A percentile compares a stretch with the other conserved stretches of the same genome.
Conservation (phyloP, 2,113 vertebrate genomes). For the Neoarius graeffei region DNA sequence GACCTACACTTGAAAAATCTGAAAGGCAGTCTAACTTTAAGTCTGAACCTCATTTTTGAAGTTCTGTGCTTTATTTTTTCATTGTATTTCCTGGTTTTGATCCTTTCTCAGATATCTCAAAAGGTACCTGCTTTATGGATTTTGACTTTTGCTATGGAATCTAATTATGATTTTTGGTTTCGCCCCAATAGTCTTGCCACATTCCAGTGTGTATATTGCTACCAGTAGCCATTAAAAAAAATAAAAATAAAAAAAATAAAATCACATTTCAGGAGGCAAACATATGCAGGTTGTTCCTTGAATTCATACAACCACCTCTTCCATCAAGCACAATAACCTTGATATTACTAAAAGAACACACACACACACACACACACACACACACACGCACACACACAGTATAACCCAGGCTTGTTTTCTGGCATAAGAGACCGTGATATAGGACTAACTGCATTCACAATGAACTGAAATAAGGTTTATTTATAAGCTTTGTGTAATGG, state of each 20-base stretch:
- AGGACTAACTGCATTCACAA: neutral
- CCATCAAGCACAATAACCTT: neutral
- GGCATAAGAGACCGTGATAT: neutral
- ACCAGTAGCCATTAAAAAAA: neutral
- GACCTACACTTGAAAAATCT: too few species aligned
- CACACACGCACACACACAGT: neutral
- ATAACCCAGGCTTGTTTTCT: neutral
- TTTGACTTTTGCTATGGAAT: too few species aligned
- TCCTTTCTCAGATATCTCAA: too few species aligned
- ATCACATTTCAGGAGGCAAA: neutral
- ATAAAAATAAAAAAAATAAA: too few species aligned
- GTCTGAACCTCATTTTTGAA: too few species aligned
- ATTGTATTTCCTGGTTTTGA: too few species aligned
- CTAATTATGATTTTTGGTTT: too few species aligned
- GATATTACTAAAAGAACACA: neutral
- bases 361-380: neutral
- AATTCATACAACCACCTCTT: neutral
- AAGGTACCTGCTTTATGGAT: too few species aligned
- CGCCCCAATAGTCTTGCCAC: too few species aligned
- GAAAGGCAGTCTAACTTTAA: too few species aligned
- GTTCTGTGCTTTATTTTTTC: too few species aligned
- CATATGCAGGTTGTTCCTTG: neutral
- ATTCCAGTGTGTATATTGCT: too few species aligned
- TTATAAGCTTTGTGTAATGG: neutral
- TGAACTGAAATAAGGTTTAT: neutral